phyloP scores from a whole-genome alignment of 1,140 invertebrate species.

The Cylas formicarius region DNA sequence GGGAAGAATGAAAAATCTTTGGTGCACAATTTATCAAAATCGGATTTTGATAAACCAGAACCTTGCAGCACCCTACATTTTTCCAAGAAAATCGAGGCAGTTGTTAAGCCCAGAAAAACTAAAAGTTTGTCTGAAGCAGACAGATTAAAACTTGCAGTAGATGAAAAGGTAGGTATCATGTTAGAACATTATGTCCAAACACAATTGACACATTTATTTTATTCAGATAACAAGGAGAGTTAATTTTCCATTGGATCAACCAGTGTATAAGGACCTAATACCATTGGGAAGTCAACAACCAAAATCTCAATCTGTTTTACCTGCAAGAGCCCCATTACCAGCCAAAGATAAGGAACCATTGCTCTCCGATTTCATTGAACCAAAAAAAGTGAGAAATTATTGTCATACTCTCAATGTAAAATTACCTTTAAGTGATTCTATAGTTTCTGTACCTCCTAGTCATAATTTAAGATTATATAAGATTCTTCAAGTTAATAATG shows the following conservation, averaged over 20 bases:
- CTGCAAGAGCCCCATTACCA: slow-evolving; percentile 16
- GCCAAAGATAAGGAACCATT: slow-evolving; percentile 33
- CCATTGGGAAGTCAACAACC: slow-evolving; percentile 21
- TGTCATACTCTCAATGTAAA: slow-evolving; percentile 12
- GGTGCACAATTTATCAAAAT: too few relatives aligned
- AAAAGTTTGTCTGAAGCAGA: slow-evolving; percentile 22
- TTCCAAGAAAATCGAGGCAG: slow-evolving; percentile 26
- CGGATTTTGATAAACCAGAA: slow-evolving; percentile 25
- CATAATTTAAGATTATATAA: slow-evolving; percentile 30
- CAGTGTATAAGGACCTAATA: slow-evolving; percentile 33
- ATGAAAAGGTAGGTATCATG: slow-evolving; percentile 30
- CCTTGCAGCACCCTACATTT: slow-evolving; percentile 23
- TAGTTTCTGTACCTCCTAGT: slow-evolving; percentile 5
- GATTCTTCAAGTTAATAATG: slow-evolving; percentile 23
- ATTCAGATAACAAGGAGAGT: slow-evolving; percentile 31
- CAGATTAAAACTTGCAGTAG: slow-evolving; percentile 19
- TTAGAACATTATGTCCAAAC: not conserved
- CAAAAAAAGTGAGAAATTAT: slow-evolving; percentile 15
- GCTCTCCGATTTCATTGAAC: slow-evolving; percentile 25
- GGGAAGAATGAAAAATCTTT: too few relatives aligned
- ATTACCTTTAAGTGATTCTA: slow-evolving; percentile 1
- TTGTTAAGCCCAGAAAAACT: slow-evolving; percentile 18
- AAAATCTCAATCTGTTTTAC: slow-evolving; percentile 16
- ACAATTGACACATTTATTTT: slow-evolving; percentile 5
- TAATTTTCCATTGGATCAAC: slow-evolving; percentile 31